Evolutionary conservation across 2,797 vertebrate genomes (phyloP).

Genomic region (Enteromius radiatus): DNA sequence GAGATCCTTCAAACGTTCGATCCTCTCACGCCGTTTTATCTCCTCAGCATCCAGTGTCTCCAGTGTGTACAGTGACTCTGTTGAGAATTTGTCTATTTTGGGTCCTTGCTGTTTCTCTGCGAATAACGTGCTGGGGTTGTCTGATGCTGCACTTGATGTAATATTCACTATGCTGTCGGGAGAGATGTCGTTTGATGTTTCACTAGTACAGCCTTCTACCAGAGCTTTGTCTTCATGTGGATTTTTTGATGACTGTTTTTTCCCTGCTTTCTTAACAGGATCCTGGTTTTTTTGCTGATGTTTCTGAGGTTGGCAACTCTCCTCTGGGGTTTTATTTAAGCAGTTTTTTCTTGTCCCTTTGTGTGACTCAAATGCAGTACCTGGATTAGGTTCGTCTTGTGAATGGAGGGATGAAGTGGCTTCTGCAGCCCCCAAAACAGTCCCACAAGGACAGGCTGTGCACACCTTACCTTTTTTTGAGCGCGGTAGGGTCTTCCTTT

Average conservation of each 20-base stretch:
- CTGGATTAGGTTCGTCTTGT: constrained; percentile 17
- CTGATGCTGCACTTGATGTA: neutral
- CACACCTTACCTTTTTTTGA: constrained; percentile 48
- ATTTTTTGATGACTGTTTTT: neutral
- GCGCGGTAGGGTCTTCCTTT: constrained; percentile 40
- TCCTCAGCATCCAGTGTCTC: constrained; percentile 59
- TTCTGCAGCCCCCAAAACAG: constrained; percentile 41
- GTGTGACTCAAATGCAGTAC: neutral
- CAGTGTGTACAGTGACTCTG: constrained; percentile 37
- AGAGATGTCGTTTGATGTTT: neutral
- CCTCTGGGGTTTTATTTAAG: neutral
- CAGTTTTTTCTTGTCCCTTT: neutral
- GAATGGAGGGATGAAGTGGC: constrained; percentile 30
- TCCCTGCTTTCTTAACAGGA: neutral
- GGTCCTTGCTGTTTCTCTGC: neutral
- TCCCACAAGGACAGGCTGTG: constrained; percentile 71
- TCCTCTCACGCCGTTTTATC: constrained; percentile 63
- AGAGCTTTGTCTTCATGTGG: neutral
- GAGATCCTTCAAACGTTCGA: constrained; percentile 63
- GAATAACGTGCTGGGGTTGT: constrained; percentile 41
- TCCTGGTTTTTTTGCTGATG: neutral
- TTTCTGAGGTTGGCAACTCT: neutral
- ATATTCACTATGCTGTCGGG: neutral
- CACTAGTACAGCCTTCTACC: neutral
- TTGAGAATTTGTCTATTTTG: constrained; percentile 16